A percentile compares a stretch with the other conserved stretches of the same genome.
Evolutionary conservation across 64 coral and sea anemone genomes (phyloP).

Genomic region (Exaiptasia diaphana): DNA sequence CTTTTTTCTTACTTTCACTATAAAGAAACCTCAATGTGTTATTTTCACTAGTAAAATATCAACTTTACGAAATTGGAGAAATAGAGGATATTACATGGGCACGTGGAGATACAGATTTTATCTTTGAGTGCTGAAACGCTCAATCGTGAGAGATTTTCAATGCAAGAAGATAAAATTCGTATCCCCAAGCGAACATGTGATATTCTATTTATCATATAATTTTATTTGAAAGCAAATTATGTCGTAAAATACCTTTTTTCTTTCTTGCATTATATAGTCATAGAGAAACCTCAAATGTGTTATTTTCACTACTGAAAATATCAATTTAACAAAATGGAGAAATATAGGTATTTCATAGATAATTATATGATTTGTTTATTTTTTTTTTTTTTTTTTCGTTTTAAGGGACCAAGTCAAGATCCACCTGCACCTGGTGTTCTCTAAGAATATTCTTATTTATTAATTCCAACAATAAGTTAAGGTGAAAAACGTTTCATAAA

Average conservation of each 20-base stretch:
- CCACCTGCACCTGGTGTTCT: slow-evolving; percentile 47
- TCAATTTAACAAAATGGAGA: background rate
- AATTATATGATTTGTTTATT: too few species aligned
- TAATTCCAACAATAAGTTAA: too few species aligned
- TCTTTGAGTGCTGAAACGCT: too few species aligned
- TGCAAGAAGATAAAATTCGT: too few species aligned
- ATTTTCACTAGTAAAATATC: too few species aligned
- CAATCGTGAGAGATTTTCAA: too few species aligned
- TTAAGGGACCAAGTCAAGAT: slow-evolving; percentile 32
- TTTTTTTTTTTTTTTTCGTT: background rate
- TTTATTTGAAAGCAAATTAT: background rate
- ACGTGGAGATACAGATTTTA: too few species aligned
- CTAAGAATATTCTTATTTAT: slow-evolving; percentile 13
- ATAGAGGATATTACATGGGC: too few species aligned
- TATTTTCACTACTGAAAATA: background rate
- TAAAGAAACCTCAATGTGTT: too few species aligned
- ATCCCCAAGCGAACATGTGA: background rate
- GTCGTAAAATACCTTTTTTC: background rate
- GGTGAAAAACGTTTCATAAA: too few species aligned
- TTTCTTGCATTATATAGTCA: background rate
- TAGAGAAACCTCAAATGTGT: background rate
- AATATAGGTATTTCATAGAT: background rate
- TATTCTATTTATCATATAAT: background rate
- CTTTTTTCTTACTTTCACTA: too few species aligned
- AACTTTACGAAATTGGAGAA: too few species aligned